Base-by-base conservation (phyloP, 2,888 invertebrate genomes). In the Prenolepis imparis region DNA sequence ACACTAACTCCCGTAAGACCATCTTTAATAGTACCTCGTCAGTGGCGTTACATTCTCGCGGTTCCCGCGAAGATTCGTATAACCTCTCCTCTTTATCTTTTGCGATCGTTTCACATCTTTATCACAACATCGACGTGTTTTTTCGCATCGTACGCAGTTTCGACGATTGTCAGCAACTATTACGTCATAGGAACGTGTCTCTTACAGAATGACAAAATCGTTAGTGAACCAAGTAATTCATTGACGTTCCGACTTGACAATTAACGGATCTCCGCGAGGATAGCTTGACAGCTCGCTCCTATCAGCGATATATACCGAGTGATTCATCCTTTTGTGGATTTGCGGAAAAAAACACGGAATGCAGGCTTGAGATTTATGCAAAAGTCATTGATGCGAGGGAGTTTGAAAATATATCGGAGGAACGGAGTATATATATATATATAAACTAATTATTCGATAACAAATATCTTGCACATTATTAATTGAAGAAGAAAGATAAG, bases 61-160 rank as follows among this genome's bases (percentile, higher is more conserved):
- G 82, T 87, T 89, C 90, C 90, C 87, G 90, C 84, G 86, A 86
- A 84, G 85, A 87, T 88, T 89, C 80, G 73, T 86, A 87, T 91
- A 91, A 91, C 91, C 90, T 90, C 84, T 84, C 72, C 81, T 83
- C 73, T 66, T 84, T 64, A 57, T 15, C 36, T 55, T 61, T 44
- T 52, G 52, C 18, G 66, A 86, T 84, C 87, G 80, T 84, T 77
- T 48, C 44, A 81, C 82, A 63, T 59, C 70, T 57, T 39, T 36
- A 28, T 18, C 8, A 32, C 4, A 28, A 73, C 39, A 41, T 73
- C 61, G 18, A 59, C 39, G 11, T 72, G 39, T 72, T 28, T 59
- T n/a, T 11, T 8, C 18, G n/a, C 21, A 57, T 41, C 24, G 28
- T n/a, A n/a, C 41, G 0, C n/a, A 8, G 5, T 36, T 3, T 28